Conservation (phyloP, 1,140 invertebrate species). For the Brachionus rotundiformis region DNA sequence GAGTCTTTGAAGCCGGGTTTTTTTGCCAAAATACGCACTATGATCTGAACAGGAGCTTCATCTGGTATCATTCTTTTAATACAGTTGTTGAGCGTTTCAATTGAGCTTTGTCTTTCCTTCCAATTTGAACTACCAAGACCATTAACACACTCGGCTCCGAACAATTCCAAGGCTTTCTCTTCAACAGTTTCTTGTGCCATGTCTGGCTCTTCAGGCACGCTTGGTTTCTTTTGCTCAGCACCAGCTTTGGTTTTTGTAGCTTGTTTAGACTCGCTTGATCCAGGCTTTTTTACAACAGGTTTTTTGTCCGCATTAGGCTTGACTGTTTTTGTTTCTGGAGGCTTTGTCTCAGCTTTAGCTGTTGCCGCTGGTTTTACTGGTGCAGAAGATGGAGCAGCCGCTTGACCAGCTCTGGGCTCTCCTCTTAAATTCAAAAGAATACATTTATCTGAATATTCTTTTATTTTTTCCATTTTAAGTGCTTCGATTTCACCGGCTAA, state of each 20-base stretch:
- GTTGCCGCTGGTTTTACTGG: constrained; percentile 54
- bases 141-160: constrained; percentile 70
- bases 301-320: constrained; percentile 55
- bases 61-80: constrained; percentile 63
- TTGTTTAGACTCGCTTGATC: background rate
- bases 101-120: constrained; percentile 78
- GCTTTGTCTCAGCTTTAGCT: constrained; percentile 52
- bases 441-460: constrained; percentile 88
- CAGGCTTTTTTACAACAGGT: background rate
- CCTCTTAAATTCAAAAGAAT: constrained; percentile 71
- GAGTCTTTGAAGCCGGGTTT: constrained; percentile 89
- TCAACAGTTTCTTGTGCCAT: constrained; percentile 70
- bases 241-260: constrained; percentile 54
- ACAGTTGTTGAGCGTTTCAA: constrained; percentile 71
- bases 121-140: constrained; percentile 78
- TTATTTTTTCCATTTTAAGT: constrained; percentile 73
- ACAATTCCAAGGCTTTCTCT: constrained; percentile 70
- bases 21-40: constrained; percentile 74
- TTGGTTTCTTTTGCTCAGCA: constrained; percentile 53
- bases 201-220: constrained; percentile 54
- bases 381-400: constrained; percentile 57
- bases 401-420: constrained; percentile 62
- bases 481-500: constrained; percentile 84
- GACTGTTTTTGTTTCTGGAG: constrained; percentile 49
- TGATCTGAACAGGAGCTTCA: constrained; percentile 73